Evolutionary conservation across 1,140 invertebrate species (phyloP), one percentile per base, ranked within the genome.

Genomic region (Drosophila prosaltans): DNA sequence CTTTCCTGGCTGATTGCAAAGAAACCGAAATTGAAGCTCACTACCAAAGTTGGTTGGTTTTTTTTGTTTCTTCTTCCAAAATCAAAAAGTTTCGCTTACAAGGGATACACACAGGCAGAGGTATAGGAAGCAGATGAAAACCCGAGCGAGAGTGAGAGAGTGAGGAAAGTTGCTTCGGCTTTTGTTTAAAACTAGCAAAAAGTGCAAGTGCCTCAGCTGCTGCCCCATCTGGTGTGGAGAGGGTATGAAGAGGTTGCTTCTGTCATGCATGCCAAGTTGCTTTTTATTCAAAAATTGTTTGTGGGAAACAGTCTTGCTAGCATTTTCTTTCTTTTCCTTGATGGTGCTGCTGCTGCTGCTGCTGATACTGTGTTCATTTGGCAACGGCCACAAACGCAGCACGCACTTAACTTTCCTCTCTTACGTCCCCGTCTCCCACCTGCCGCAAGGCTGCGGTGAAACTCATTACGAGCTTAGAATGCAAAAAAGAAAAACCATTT

Each of bases 381-480:
- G 76, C 73, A 40, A 48, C 59, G 59, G 84, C 83, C 84, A 57
- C 84, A 86, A 86, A 86, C 80, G 80, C 83, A 72, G 83, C 83
- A 86, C 83, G 83, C 83, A 86, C 83, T 86, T 86, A 88, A 86
- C 83, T 86, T 86, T 57, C 80, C 77, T 26, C 45, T 21, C 16
- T 21, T 21, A 48, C 45, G 7, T 7, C 45, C 45, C 4, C 9
- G 21, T 10, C n/a, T 88, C 58, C 76, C 84, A 78, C 76, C 80
- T 77, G 79, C 83, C 83, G 77, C 80, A 88, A 86, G 83, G 73
- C 83, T 86, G 83, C 73, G 83, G 83, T 83, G 62, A 86, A 86
- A 86, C 83, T 86, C 83, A 86, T 86, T 86, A 86, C 83, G 83
- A 83, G 83, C 84, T 86, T 86, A 86, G 83, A 86, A 86, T 78